phyloP scores from a whole-genome alignment of 1,140 invertebrate genomes.

The Drosophila nasuta region DNA sequence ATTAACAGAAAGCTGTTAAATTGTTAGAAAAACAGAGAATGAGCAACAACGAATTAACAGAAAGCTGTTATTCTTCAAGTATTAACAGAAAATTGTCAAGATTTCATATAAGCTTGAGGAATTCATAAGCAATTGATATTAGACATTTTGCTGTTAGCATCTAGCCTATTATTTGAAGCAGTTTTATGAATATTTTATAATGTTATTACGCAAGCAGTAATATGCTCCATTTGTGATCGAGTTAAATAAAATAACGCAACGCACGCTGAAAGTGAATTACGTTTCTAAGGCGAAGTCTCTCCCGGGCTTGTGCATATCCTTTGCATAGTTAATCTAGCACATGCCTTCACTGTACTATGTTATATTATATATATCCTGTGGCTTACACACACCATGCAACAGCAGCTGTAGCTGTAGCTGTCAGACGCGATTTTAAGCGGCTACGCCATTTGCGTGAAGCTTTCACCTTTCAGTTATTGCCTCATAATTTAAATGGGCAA shows the following conservation, averaged over 20 bases:
- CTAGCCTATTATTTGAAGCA: no score
- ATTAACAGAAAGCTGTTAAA: no score
- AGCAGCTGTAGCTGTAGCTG: conserved; percentile 24
- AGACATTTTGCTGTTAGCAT: no score
- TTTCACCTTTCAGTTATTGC: conserved; percentile 49
- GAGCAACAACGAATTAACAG: no score
- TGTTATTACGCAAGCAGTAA: not conserved
- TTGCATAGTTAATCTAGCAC: conserved; percentile 30
- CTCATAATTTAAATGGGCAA: conserved; percentile 76
- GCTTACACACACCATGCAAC: conserved; percentile 10
- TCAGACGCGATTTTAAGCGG: conserved; percentile 35
- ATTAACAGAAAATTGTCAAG: no score
- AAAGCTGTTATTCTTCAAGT: no score
- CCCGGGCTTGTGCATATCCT: not conserved
- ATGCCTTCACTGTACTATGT: conserved; percentile 7
- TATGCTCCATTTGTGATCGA: not conserved
- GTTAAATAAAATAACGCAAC: conserved; percentile 5
- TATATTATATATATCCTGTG: conserved; percentile 15
- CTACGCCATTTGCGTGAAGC: conserved; percentile 12
- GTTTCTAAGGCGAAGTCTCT: not conserved
- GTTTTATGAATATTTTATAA: no score
- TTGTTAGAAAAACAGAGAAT: no score
- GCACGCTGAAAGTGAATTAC: not conserved
- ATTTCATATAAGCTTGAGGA: no score
- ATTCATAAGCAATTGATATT: no score